phyloP scores from a whole-genome alignment of 2,113 vertebrate genomes.

The Eidolon helvum region DNA sequence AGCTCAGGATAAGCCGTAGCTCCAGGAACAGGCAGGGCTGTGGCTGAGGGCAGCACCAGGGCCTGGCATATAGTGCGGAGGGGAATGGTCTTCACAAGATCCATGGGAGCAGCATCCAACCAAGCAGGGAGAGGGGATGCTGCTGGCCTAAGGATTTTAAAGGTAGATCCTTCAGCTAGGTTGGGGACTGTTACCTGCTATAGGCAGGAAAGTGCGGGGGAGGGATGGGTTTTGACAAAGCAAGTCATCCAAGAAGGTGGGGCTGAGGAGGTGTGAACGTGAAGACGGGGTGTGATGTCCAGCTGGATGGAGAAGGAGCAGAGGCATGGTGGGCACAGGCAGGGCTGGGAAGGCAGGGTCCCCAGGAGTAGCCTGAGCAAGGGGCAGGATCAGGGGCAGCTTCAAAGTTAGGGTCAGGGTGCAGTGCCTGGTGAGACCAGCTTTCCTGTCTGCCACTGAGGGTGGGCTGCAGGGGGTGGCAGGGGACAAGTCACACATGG shows the following conservation, averaged over 20 bases:
- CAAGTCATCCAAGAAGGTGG: neutral
- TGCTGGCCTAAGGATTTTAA: neutral
- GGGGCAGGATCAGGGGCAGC: accelerated
- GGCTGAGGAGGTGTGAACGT: neutral
- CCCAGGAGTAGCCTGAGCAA: too few relatives aligned
- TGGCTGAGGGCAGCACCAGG: neutral
- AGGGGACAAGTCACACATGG: neutral
- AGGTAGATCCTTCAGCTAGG: neutral
- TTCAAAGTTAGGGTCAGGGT: too few relatives aligned
- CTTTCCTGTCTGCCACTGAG: too few relatives aligned
- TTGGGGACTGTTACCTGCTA: neutral
- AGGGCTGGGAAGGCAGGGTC: accelerated
- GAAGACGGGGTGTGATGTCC: neutral
- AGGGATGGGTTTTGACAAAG: neutral
- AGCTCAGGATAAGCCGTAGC: neutral
- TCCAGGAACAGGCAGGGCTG: neutral
- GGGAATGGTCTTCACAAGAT: neutral
- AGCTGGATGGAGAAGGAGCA: neutral
- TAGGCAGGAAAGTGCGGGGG: neutral
- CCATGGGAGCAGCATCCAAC: neutral
- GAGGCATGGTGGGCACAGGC: neutral
- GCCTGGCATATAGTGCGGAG: neutral
- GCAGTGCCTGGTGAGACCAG: neutral
- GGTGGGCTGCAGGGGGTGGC: neutral
- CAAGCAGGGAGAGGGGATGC: neutral